Evolutionary conservation across 2,888 invertebrate species (phyloP), one percentile per base, ranked within the genome.

Genomic region (Tinea semifulvella): DNA sequence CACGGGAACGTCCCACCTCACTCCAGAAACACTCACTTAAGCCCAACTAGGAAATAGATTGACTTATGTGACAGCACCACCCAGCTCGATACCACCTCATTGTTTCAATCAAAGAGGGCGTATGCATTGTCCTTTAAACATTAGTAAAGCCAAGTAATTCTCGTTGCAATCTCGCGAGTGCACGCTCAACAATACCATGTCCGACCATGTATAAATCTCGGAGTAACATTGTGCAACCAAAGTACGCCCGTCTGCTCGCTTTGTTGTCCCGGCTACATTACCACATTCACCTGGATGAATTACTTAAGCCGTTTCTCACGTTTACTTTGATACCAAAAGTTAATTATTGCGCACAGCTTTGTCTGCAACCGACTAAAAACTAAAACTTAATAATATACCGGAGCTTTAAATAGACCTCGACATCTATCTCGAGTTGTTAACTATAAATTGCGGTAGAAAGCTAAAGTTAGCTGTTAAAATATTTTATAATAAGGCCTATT

Each of bases 181-280:
- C 8, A 19, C 18, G 42, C 46, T 47, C 53, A 55, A 58, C 61
- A 61, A 61, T 60, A 52, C 53, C 50, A 53, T 56, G 51, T 14
- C 17, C 25, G 42, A 13, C 19, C 3, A 13, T 18, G 27, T 36
- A 68, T 63, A 62, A 65, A 67, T 66, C 56, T 49, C 49, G 51
- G 47, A 56, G 59, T 56, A 44, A 51, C 51, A 61, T 66, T 67
- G 61, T 62, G 63, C 57, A 61, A 63, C 53, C 50, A 50, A 53
- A 51, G 40, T 50, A 50, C 51, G 55, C 54, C 50, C 53, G 55
- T 61, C 63, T 67, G 55, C 54, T 50, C 53, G 55, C 61, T 63
- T 67, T 64, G 61, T 65, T 61, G 59, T 61, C 43, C 53, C 55
- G 56, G 58, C 54, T 58, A 59, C 57, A 60, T 63, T 61, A 60